These are phyloP conservation scores for Turdus rufiventris DNA, from an alignment of 2,113 vertebrate genomes.

Conservation along the genomic window DNA sequence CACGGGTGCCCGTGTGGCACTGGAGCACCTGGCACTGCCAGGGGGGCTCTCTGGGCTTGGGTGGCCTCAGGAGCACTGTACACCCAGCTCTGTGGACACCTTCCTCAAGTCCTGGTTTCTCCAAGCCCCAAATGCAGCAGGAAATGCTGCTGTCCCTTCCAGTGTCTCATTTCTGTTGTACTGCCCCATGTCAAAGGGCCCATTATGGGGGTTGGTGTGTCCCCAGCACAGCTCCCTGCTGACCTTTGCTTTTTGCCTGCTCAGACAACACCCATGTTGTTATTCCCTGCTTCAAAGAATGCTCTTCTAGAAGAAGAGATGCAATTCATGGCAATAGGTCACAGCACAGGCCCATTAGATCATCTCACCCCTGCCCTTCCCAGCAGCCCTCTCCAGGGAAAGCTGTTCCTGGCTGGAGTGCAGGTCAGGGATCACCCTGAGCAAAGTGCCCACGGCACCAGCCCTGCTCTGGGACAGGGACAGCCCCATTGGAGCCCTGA, in stretches of 20 bases:
- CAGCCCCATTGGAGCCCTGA: background rate
- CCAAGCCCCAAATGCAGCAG: background rate
- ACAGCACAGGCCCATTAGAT: background rate
- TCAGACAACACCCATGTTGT: background rate
- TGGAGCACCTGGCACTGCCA: too few species aligned
- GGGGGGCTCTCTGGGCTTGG: too few species aligned
- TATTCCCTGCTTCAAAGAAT: background rate
- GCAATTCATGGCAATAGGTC: background rate
- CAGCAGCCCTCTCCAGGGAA: background rate
- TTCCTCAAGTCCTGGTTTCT: background rate
- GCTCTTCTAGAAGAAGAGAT: background rate
- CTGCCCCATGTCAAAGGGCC: background rate
- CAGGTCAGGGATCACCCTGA: background rate
- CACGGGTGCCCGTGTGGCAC: too few species aligned
- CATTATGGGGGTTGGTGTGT: background rate
- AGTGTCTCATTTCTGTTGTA: background rate
- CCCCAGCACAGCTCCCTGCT: background rate
- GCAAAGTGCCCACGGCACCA: background rate
- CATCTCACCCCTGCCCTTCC: background rate
- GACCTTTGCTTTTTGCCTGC: background rate
- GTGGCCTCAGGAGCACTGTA: too few species aligned
- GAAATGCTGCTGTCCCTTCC: background rate
- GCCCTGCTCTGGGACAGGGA: fast-evolving
- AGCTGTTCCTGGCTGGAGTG: background rate
- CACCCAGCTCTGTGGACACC: too few species aligned